phyloP scores from a whole-genome alignment of 2,888 invertebrate genomes.

The Nesidiocoris tenuis region DNA sequence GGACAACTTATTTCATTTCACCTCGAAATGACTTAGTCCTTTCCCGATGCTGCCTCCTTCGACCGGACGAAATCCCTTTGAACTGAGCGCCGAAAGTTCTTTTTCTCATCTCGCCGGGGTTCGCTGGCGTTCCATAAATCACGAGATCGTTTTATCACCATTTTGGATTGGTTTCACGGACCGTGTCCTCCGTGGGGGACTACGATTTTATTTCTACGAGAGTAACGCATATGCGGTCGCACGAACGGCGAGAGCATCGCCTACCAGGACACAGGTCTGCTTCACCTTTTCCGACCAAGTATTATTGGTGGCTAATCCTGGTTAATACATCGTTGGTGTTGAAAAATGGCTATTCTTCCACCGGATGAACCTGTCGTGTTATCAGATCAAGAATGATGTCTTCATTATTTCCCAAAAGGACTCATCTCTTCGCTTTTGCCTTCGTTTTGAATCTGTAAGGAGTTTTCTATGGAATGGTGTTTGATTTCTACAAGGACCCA shows the following conservation, averaged over 20 bases:
- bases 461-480: too few species aligned
- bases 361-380: neutral
- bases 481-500: too few species aligned
- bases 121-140: constrained; percentile 31
- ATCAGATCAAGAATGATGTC: neutral
- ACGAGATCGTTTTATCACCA: constrained; percentile 39
- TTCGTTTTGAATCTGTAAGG: too few species aligned
- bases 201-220: constrained; percentile 6
- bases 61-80: constrained; percentile 34
- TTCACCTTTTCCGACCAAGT: neutral
- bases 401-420: neutral
- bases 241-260: constrained; percentile 7
- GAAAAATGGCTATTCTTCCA: neutral
- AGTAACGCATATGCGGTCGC: constrained; percentile 5
- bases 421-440: neutral
- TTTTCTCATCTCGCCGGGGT: constrained; percentile 9
- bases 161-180: constrained; percentile 31
- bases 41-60: neutral
- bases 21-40: constrained; percentile 41
- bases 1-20: constrained; percentile 39
- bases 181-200: constrained; percentile 3
- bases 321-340: neutral
- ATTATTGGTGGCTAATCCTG: neutral
- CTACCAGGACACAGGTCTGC: neutral
- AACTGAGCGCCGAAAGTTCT: constrained; percentile 5